Base-by-base conservation (phyloP, 2,888 invertebrate species). In the Tetramorium bicarinatum region DNA sequence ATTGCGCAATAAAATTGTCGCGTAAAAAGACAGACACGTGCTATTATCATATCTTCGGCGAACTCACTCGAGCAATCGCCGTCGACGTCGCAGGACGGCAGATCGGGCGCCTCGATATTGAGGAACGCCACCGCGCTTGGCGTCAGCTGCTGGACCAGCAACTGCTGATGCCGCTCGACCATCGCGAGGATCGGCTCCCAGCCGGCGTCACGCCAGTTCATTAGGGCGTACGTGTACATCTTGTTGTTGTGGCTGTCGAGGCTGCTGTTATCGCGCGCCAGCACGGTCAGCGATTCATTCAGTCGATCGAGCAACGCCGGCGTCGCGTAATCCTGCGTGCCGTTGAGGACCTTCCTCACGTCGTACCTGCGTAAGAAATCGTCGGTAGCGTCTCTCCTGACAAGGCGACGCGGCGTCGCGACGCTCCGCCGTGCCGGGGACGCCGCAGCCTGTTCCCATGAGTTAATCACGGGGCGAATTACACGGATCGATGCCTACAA, bases 181-280 rank as follows among this genome's bases (percentile, higher is more conserved):
- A 94, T 89, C 67, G 92, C 91, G 88, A 96, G 95, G 84, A 95
- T 95, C 11, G 95, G 92, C 67, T 93, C 94, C 96, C 96, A 96
- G 69, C 94, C 94, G n/a, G 95, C 94, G 56, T 77, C 72, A 1
- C 89, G 88, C 92, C 93, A 93, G 61, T 92, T 90, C 74, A 94
- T 82, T 47, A 95, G 83, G 13, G 91, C 91, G 75, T 94, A 95
- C 6, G 93, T 93, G 84, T 93, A 95, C 90, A 93, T 94, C 87
- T 93, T 94, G 86, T 93, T 94, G 86, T 93, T 94, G 84, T 90
- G 92, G 13, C 89, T 89, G 83, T 93, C 93, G 69, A 93, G 89
- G 66, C 91, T 92, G 11, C 90, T 90, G 84, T 93, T 93, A 77
- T 93, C 92, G 54, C 87, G 87, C 11, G 87, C 90, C 25, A 93